A percentile compares a stretch with the other conserved stretches of the same genome.
phyloP scores from a whole-genome alignment of 1,140 invertebrate genomes.

The Ctenoplectra terminalis region DNA sequence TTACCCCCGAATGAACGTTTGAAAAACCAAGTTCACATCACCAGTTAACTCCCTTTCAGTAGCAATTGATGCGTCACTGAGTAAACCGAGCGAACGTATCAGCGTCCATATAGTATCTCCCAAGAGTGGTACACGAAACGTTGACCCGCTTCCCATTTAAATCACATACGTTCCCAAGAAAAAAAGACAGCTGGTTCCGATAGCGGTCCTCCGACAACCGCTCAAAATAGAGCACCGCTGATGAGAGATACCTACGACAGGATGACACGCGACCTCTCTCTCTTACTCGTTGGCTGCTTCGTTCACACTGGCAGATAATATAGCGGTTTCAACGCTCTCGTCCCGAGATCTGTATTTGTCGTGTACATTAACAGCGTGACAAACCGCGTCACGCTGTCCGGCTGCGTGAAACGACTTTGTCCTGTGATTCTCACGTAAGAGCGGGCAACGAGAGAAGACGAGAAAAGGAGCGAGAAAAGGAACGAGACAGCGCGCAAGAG shows the following conservation, averaged over 20 bases:
- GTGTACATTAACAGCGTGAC: slow-evolving; percentile 31
- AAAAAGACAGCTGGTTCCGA: slow-evolving; percentile 22
- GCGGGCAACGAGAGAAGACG: not conserved
- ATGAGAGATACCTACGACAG: slow-evolving; percentile 11
- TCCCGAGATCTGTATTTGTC: slow-evolving; percentile 33
- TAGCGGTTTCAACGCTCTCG: slow-evolving; percentile 11
- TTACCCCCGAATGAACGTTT: slow-evolving; percentile 4
- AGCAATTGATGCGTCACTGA: slow-evolving; percentile 6
- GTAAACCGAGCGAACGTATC: not conserved
- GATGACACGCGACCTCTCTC: not conserved
- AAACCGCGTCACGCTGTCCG: slow-evolving; percentile 14
- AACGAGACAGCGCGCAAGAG: not conserved
- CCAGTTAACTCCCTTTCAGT: not conserved
- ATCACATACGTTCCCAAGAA: not conserved
- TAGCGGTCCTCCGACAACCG: not conserved
- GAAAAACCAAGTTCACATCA: not conserved
- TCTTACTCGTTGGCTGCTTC: not conserved
- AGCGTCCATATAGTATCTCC: not conserved
- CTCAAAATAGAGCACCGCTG: slow-evolving; percentile 26
- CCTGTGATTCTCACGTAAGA: slow-evolving; percentile 3
- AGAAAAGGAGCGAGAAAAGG: not conserved
- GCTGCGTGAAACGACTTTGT: not conserved
- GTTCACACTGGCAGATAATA: not conserved
- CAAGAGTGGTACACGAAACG: not conserved
- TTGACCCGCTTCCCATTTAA: slow-evolving; percentile 15